Base-by-base conservation (phyloP, 2,888 invertebrate genomes). In the Geotrupes spiniger region DNA sequence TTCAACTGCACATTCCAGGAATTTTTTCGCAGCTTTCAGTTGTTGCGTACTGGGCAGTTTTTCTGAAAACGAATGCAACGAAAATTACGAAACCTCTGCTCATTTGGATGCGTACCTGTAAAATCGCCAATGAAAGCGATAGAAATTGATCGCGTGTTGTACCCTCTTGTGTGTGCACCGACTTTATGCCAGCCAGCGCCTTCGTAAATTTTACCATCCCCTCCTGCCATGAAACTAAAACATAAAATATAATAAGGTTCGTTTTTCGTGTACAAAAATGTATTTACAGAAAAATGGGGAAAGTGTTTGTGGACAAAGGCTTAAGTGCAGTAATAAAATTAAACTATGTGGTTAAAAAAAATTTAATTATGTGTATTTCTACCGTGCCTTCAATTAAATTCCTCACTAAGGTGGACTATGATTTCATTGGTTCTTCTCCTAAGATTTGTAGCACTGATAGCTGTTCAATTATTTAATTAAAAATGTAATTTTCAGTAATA, bases 51-150 rank as follows among this genome's bases (percentile, higher is more conserved):
- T 70, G 1, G 81, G 81, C 33, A 73, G 63, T 14, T 70, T 72
- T 67, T 69, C 69, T 75, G 58, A 49, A 63, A 62, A 48, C 36
- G 40, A 15, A 49, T n/a, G n/a, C n/a, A n/a, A n/a, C n/a, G n/a
- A n/a, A n/a, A n/a, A n/a, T n/a, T n/a, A 43, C 26, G 8, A 16
- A 27, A 11, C 11, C 36, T 36, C 3, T 8, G 14, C 11, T 25
- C 4, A 8, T 33, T 16, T 9, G 21, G 28, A 16, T 49, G 15
- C 31, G 25, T 40, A 43, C 79, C 65, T 53, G 68, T 68, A 56
- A 76, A 81, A 54, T 77, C 73, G 10, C 83, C 83, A 25, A 83
- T 75, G 46, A 83, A 82, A 2, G 75, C 75, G n/a, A 83, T 70
- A 1, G 78, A 77, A 1, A 82, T 56, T 0, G 82, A 74, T 59